Conservation (phyloP, 2,797 vertebrate species). For the Thaleichthys pacificus region DNA sequence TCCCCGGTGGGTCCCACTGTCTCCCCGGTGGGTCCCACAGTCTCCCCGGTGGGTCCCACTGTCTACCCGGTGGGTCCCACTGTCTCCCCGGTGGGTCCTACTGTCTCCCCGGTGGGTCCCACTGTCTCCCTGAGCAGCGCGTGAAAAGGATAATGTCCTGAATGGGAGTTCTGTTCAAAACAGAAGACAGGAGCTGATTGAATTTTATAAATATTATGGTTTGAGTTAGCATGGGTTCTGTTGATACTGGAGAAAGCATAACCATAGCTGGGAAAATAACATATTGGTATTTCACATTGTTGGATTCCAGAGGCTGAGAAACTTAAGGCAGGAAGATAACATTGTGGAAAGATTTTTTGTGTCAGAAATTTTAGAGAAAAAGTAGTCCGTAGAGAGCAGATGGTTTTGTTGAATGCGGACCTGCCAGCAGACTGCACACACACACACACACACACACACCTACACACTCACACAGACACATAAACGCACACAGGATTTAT, state of each 20-base stretch:
- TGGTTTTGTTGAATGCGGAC: slow-evolving; percentile 61
- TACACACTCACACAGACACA: slow-evolving; percentile 4
- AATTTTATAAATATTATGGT: slow-evolving; percentile 41
- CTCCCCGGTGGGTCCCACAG: too few relatives aligned
- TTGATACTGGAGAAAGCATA: slow-evolving; percentile 16
- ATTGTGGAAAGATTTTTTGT: slow-evolving; percentile 61
- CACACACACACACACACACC: slow-evolving; percentile 23
- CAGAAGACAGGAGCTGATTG: too few relatives aligned
- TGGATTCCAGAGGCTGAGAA: slow-evolving; percentile 41
- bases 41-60: neutral
- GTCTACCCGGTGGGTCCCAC: neutral
- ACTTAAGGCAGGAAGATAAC: slow-evolving; percentile 44
- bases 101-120: neutral
- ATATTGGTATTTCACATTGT: slow-evolving; percentile 36
- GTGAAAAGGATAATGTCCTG: too few relatives aligned
- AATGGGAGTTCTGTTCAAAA: too few relatives aligned
- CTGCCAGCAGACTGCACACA: slow-evolving; percentile 39
- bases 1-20: neutral
- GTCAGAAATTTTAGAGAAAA: slow-evolving; percentile 43
- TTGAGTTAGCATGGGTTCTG: slow-evolving; percentile 18
- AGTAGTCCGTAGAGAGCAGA: slow-evolving; percentile 56
- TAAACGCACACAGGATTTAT: slow-evolving; percentile 6
- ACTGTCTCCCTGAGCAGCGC: neutral
- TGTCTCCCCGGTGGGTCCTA: too few relatives aligned
- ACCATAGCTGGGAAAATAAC: slow-evolving; percentile 47